Percentiles rank a stretch among this genome's conserved stretches.
phyloP scores from a whole-genome alignment of 2,888 invertebrate genomes.

The Epicampocera succincta region DNA sequence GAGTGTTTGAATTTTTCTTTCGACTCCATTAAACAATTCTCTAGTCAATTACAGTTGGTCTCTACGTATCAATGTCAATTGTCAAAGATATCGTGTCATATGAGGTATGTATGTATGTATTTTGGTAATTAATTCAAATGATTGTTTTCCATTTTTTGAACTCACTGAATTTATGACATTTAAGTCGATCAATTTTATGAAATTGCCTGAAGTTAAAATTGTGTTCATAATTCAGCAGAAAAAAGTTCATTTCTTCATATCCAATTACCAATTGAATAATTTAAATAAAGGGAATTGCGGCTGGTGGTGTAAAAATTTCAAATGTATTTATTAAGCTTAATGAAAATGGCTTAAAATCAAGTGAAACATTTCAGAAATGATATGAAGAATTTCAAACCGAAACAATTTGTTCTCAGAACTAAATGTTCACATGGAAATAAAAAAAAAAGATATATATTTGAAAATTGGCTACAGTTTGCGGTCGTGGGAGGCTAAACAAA shows the following conservation, averaged over 20 bases:
- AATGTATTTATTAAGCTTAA: too few relatives aligned
- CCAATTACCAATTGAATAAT: neutral
- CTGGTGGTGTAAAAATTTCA: too few relatives aligned
- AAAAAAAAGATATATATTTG: too few relatives aligned
- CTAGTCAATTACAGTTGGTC: constrained; percentile 15
- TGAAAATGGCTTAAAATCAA: too few relatives aligned
- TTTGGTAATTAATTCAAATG: constrained; percentile 23
- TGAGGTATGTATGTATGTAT: constrained; percentile 56
- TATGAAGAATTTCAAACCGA: too few relatives aligned
- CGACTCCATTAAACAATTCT: constrained; percentile 26
- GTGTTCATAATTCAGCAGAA: neutral
- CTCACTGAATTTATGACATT: constrained; percentile 34
- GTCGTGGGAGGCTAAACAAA: too few relatives aligned
- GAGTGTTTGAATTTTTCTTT: constrained; percentile 16
- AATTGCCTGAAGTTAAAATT: constrained; percentile 19
- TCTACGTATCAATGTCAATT: constrained; percentile 52
- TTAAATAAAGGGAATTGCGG: too few relatives aligned
- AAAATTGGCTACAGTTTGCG: too few relatives aligned
- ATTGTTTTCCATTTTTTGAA: neutral
- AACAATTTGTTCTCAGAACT: too few relatives aligned
- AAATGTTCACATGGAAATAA: too few relatives aligned
- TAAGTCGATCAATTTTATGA: constrained; percentile 50
- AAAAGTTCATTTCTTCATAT: constrained; percentile 20
- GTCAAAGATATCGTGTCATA: constrained; percentile 58
- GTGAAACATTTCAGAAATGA: too few relatives aligned